These are phyloP conservation scores for Zaprionus lachaisei DNA, from an alignment of 1,140 invertebrate species.

Conservation along the genomic window DNA sequence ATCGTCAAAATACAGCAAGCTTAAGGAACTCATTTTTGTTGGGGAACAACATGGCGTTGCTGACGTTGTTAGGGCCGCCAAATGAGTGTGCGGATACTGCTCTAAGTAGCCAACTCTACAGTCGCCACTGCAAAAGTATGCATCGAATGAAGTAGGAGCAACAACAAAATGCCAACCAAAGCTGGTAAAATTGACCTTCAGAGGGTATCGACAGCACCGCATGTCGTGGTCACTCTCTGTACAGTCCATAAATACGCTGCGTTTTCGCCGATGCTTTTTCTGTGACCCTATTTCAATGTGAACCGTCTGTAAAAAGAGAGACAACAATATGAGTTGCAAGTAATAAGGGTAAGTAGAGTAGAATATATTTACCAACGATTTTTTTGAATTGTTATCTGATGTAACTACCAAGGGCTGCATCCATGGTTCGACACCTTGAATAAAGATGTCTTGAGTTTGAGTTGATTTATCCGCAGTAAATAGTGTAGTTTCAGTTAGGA, in stretches of 20 bases:
- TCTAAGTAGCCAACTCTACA: conserved; percentile 96
- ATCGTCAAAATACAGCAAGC: conserved; percentile 96
- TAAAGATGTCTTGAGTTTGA: conserved; percentile 89
- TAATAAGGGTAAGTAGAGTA: neutral
- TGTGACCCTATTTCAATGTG: conserved; percentile 91
- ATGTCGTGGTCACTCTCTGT: conserved; percentile 87
- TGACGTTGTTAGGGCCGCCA: conserved; percentile 91
- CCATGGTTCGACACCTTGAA: conserved; percentile 88
- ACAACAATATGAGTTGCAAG: conserved; percentile 13
- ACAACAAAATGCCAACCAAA: conserved; percentile 99
- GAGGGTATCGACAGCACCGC: conserved; percentile 94
- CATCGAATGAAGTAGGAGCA: conserved; percentile 97
- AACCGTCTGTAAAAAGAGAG: conserved; percentile 88
- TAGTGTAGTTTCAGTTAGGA: conserved; percentile 87
- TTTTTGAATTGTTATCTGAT: conserved; percentile 53
- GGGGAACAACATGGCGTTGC: conserved; percentile 95
- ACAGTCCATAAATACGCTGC: conserved; percentile 85
- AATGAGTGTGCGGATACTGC: conserved; percentile 96
- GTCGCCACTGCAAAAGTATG: conserved; percentile 98
- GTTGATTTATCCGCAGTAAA: conserved; percentile 86
- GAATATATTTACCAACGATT: conserved; percentile 57
- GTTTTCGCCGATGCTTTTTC: conserved; percentile 88
- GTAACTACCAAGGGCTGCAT: conserved; percentile 83
- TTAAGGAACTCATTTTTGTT: conserved; percentile 94
- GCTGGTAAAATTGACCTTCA: conserved; percentile 97